Base-by-base conservation (phyloP, 2,797 vertebrate genomes). In the Vespertilio murinus region DNA sequence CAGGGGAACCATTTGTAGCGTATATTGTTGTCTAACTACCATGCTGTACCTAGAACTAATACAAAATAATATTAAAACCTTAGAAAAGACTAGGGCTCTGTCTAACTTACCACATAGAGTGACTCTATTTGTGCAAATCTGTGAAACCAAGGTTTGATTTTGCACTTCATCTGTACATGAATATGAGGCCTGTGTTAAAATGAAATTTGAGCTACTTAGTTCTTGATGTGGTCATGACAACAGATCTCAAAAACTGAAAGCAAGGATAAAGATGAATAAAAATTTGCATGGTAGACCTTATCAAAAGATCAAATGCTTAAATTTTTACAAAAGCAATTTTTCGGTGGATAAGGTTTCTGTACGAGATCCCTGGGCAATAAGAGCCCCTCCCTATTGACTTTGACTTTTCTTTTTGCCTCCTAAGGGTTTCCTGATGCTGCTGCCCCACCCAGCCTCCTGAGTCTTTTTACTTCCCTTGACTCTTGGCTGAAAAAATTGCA, bases 161-260 rank as follows among this genome's bases (percentile, higher is more conserved):
- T 82, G 11, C 14, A 61, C 33, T 56, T 73, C 65, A 88, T 79
- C 23, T 70, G 10, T 22, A 6, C 7, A 2, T 59, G 35, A 88
- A n/a, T 42, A 86, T 47, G 38, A 94, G 23, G 65, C 30, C n/a
- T 89, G 7, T 40, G 35, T 38, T 84, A 42, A 89, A 87, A 93
- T 40, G 81, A 88, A 97, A 38, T 65, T 74, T 93, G 86, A 81
- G 73, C 73, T 54, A 93, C 40, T 97, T 80, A 96, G 83, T 85
- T 96, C 10, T 0, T 96, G 84, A 70, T 78, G 95, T 96, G 97
- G 96, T 88, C 96, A 96, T 97, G 96, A 95, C 90, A 97, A 98
- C 93, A 96, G 94, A 96, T 79, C 96, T 94, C 96, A 89, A 97
- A 96, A 97, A 73, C 94, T 97, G 96, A 95, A 96, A 97, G 93